Percentiles rank a stretch among this genome's conserved stretches.
Conservation (phyloP, 2,113 vertebrate species). For the Phrynocephalus versicolor region DNA sequence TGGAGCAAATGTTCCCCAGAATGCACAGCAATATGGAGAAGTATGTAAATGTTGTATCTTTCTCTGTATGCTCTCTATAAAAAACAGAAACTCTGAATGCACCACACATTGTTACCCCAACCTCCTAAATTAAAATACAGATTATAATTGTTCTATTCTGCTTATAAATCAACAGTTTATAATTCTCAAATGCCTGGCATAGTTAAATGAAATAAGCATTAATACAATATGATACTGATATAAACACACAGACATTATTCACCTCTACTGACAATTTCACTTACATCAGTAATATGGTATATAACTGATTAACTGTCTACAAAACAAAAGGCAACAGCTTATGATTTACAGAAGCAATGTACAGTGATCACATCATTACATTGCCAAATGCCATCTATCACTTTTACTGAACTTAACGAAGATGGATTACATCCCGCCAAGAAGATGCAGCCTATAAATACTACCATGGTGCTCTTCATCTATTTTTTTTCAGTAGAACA, state of each 20-base stretch:
- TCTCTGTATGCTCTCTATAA: not conserved
- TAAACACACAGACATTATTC: slow-evolving; percentile 80
- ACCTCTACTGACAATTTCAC: slow-evolving; percentile 78
- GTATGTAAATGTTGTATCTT: not conserved
- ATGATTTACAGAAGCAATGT: slow-evolving; percentile 80
- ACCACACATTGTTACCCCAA: slow-evolving; percentile 55
- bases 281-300: slow-evolving; percentile 82
- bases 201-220: slow-evolving; percentile 78
- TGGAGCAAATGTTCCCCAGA: too few species aligned
- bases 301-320: slow-evolving; percentile 85
- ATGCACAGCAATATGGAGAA: not conserved
- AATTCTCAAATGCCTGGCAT: slow-evolving; percentile 77
- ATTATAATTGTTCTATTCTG: slow-evolving; percentile 74
- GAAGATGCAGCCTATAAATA: slow-evolving; percentile 80
- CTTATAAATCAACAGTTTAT: slow-evolving; percentile 74
- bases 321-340: slow-evolving; percentile 81
- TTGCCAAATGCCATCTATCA: slow-evolving; percentile 85
- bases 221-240: slow-evolving; percentile 82
- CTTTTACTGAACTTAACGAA: slow-evolving; percentile 84
- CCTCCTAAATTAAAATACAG: slow-evolving; percentile 66
- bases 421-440: slow-evolving; percentile 78
- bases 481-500: slow-evolving; percentile 77
- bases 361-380: slow-evolving; percentile 81
- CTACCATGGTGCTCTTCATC: slow-evolving; percentile 80
- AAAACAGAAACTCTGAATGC: not conserved